A percentile compares a stretch with the other conserved stretches of the same genome.
Conservation (phyloP, 2,888 invertebrate genomes). For the Stictocephala bisonia region DNA sequence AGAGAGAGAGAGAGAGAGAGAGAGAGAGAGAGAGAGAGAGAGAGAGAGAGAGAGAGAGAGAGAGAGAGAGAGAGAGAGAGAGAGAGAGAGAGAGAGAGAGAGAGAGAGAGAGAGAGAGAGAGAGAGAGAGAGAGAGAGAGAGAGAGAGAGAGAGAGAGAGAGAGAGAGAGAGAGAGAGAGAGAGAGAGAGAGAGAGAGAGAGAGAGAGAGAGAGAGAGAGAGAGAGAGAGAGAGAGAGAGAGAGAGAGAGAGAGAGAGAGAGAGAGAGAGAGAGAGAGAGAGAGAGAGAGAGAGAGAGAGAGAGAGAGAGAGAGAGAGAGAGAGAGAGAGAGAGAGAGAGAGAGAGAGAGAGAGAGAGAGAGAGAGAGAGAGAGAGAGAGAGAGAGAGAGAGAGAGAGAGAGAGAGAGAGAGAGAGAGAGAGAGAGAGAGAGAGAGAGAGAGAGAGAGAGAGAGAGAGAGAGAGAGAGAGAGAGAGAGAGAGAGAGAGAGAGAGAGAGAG, state of each 20-base stretch:
- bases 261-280: background rate
- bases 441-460: background rate
- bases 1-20: conserved; percentile 49
- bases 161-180: conserved; percentile 49
- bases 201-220: background rate
- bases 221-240: background rate
- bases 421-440: background rate
- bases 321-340: background rate
- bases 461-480: background rate
- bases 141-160: conserved; percentile 54
- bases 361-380: background rate
- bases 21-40: conserved; percentile 53
- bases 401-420: background rate
- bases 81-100: conserved; percentile 54
- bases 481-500: background rate
- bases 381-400: background rate
- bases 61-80: conserved; percentile 54
- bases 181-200: background rate
- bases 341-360: background rate
- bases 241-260: background rate
- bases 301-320: background rate
- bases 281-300: background rate
- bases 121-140: conserved; percentile 54
- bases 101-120: conserved; percentile 54
- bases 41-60: conserved; percentile 54